Percentiles rank a stretch among this genome's conserved stretches.
These are phyloP conservation scores for Chunga burmeisteri DNA, from an alignment of 2,113 vertebrate genomes.

Conservation along the genomic window DNA sequence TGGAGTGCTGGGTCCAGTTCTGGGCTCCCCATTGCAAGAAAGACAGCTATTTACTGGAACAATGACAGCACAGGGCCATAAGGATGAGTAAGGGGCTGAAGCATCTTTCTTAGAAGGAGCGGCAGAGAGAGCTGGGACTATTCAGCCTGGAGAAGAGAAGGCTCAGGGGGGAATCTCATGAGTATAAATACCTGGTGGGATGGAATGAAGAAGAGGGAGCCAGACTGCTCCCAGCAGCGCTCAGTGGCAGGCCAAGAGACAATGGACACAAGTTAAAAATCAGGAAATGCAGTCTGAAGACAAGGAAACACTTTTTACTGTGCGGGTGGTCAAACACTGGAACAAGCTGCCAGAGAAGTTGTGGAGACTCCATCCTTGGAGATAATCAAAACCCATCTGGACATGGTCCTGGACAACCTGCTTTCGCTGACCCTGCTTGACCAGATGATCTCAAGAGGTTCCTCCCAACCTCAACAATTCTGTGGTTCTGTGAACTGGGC, in stretches of 20 bases:
- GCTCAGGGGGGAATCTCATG: neutral
- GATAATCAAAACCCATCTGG: neutral
- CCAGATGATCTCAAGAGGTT: neutral
- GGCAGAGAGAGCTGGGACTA: neutral
- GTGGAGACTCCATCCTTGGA: neutral
- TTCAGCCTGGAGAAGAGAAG: neutral
- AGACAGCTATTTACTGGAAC: neutral
- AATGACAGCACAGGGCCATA: neutral
- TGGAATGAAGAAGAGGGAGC: neutral
- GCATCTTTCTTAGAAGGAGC: neutral
- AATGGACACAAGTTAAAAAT: neutral
- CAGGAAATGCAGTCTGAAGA: neutral
- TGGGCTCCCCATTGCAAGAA: neutral
- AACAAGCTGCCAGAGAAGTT: neutral
- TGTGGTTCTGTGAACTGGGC: neutral
- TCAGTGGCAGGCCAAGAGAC: neutral
- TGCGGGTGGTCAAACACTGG: neutral
- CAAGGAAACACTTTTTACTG: neutral
- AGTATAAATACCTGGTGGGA: neutral
- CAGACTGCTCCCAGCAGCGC: neutral
- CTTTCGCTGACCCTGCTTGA: neutral
- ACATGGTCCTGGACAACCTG: neutral
- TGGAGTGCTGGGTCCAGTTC: neutral
- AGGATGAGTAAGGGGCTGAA: neutral
- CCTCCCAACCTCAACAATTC: neutral